phyloP scores from a whole-genome alignment of 2,888 invertebrate genomes.

The Philhelius pedissequus region DNA sequence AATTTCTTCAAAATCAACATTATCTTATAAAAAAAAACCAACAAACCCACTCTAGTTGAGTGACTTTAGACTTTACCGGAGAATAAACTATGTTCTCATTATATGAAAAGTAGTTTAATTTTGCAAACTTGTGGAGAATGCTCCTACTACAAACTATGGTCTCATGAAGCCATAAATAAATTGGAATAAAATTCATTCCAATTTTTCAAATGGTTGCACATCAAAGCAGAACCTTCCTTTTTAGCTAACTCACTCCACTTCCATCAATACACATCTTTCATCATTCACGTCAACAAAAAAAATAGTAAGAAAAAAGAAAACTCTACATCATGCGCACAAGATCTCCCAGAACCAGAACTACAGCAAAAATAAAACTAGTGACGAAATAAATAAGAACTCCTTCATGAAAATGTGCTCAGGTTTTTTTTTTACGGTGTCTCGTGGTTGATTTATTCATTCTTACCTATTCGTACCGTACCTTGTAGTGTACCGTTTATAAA shows the following conservation, averaged over 20 bases:
- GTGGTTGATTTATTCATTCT: constrained; percentile 32
- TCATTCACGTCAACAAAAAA: constrained; percentile 27
- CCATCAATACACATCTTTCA: constrained; percentile 23
- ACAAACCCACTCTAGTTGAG: neutral
- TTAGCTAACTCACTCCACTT: constrained; percentile 14
- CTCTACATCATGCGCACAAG: constrained; percentile 56
- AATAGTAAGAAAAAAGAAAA: neutral
- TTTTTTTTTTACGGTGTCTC: neutral
- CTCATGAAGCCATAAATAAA: constrained; percentile 19
- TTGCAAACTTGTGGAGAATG: neutral
- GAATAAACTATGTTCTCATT: neutral
- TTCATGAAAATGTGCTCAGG: neutral
- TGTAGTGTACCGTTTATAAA: constrained; percentile 14
- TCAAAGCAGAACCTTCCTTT: constrained; percentile 32
- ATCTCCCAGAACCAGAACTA: constrained; percentile 19
- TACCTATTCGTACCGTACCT: neutral
- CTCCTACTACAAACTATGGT: neutral
- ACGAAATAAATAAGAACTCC: constrained; percentile 48
- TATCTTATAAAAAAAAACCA: neutral
- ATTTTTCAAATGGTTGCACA: constrained; percentile 43
- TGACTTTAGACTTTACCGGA: neutral
- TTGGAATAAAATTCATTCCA: constrained; percentile 40
- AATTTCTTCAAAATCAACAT: neutral
- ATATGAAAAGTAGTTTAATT: neutral
- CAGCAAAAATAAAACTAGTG: constrained; percentile 57